Evolutionary conservation across 2,113 vertebrate genomes (phyloP).

Genomic region (Hippocampus barbouri): DNA sequence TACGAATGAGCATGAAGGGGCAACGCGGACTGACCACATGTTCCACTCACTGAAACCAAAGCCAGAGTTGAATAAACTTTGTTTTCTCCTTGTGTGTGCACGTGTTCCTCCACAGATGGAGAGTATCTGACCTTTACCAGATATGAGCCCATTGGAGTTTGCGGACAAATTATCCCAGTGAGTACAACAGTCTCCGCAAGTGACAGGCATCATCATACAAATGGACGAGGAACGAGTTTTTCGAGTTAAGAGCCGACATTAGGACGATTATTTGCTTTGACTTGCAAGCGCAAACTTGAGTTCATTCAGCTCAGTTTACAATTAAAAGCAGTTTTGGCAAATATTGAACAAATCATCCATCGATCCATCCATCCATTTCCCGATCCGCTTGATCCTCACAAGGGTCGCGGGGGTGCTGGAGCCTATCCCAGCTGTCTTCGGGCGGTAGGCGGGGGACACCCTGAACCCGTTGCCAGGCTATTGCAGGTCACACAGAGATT

Average conservation of each 20-base stretch:
- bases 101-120: constrained; percentile 82
- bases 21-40: constrained; percentile 44
- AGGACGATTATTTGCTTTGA: too few species aligned
- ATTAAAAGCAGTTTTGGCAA: too few species aligned
- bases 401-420: too few species aligned
- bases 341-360: too few species aligned
- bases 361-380: too few species aligned
- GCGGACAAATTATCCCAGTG: constrained; percentile 99
- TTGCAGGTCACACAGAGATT: too few species aligned
- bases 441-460: too few species aligned
- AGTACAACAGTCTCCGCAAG: constrained; percentile 74
- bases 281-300: background rate
- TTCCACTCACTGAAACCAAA: constrained; percentile 27
- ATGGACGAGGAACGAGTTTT: constrained; percentile 3
- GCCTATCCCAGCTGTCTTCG: too few species aligned
- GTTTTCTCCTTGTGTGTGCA: constrained; percentile 24
- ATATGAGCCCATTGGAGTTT: constrained; percentile 96
- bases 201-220: constrained; percentile 52
- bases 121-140: constrained; percentile 97
- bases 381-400: too few species aligned
- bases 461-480: too few species aligned
- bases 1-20: constrained; percentile 57
- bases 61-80: constrained; percentile 12
- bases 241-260: too few species aligned
- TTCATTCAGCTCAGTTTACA: background rate